A percentile compares a stretch with the other conserved stretches of the same genome.
These are phyloP conservation scores for Eremophila alpestris DNA, from an alignment of 2,797 vertebrate species.

Conservation along the genomic window DNA sequence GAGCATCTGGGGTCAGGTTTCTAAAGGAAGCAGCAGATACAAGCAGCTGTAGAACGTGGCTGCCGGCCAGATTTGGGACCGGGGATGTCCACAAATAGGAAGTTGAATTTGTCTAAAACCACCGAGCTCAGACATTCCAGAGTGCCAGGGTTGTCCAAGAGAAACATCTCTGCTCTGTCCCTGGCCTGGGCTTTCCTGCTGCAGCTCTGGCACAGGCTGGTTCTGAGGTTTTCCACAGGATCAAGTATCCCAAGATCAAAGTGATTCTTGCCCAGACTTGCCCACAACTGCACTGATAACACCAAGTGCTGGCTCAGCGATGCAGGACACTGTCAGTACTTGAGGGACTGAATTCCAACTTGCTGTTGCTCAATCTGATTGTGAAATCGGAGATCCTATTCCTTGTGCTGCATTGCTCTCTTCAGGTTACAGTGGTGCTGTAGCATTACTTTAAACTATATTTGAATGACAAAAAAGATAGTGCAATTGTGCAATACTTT, in stretches of 20 bases:
- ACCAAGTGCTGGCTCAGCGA: not conserved
- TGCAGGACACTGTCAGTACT: not conserved
- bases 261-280: not conserved
- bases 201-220: not conserved
- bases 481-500: not conserved
- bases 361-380: not conserved
- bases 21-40: not conserved
- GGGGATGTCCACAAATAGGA: not conserved
- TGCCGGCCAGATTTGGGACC: not conserved
- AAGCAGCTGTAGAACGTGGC: not conserved
- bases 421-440: not conserved
- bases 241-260: not conserved
- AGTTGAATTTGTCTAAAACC: not conserved
- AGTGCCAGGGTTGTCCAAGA: not conserved
- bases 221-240: not conserved
- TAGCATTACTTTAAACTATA: not conserved
- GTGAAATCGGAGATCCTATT: not conserved
- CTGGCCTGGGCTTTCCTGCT: not conserved
- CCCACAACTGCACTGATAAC: accelerated
- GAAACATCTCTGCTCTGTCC: not conserved
- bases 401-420: not conserved
- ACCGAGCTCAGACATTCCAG: not conserved
- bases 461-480: not conserved
- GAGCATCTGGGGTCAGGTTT: not conserved
- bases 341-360: not conserved